Evolutionary conservation across 2,797 vertebrate genomes (phyloP).

Genomic region (Anguilla anguilla): DNA sequence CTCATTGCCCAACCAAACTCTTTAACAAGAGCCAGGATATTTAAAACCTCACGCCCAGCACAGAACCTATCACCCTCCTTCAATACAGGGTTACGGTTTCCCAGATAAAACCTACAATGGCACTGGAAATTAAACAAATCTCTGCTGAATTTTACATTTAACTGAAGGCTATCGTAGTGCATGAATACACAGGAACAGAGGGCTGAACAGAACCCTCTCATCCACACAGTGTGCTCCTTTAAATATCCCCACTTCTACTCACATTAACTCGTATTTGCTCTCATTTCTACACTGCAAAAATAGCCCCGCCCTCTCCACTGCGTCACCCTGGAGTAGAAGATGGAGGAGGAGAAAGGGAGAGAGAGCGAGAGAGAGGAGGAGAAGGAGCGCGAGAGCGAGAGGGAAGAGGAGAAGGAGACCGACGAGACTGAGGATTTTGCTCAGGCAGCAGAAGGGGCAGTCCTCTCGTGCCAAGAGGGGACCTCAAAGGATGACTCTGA

Average conservation of each 20-base stretch:
- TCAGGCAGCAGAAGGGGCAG: constrained; percentile 47
- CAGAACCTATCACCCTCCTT: no score
- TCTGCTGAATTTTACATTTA: no score
- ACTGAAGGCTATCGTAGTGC: no score
- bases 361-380: constrained; percentile 64
- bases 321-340: constrained; percentile 48
- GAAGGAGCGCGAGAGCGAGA: constrained; percentile 48
- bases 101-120: no score
- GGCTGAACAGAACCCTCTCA: background rate
- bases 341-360: constrained; percentile 64
- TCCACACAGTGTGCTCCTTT: background rate
- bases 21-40: no score
- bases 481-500: constrained; percentile 65
- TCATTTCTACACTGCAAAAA: background rate
- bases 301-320: background rate
- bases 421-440: constrained; percentile 61
- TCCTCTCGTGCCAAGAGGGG: constrained; percentile 69
- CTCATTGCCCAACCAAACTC: no score
- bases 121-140: no score
- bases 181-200: no score
- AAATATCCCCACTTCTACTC: background rate
- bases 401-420: constrained; percentile 53
- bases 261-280: background rate
- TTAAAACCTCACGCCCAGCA: no score
- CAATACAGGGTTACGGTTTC: no score